Base-by-base conservation (phyloP, 2,888 invertebrate species). In the Phaonia tiefii region DNA sequence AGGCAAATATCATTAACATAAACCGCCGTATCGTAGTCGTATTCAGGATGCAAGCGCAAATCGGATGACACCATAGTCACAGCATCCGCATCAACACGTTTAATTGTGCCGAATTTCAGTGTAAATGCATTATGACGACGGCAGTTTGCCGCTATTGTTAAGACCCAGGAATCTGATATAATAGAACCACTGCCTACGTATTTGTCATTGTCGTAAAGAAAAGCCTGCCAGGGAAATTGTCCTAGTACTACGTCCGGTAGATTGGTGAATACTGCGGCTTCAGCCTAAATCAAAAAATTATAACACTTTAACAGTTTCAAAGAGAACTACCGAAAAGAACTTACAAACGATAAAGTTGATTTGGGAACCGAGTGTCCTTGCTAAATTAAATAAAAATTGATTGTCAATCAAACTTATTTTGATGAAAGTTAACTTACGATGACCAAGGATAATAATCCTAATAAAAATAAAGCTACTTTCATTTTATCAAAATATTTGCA, bases 201-300 rank as follows among this genome's bases (percentile, higher is more conserved):
- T 39, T 82, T 76, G 37, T 84, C 84, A 74, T 87, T 85, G 4
- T 85, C 84, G 65, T 89, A 89, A 0, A 90, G 67, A 74, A 90
- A 85, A 11, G 88, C 90, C 77, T 90, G 89, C 89, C 89, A 90
- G 2, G 90, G 90, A 54, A 90, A 87, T 75, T 88, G 89, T 0
- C 87, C 89, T 0, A 5, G 0, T 0, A 66, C 20, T 0, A 89
- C 90, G 3, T 83, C 71, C n/a, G n/a, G n/a, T n/a, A n/a, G n/a
- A n/a, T n/a, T n/a, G n/a, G n/a, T n/a, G n/a, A n/a, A n/a, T n/a
- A n/a, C n/a, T n/a, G n/a, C n/a, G n/a, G n/a, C n/a, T n/a, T n/a
- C n/a, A n/a, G n/a, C n/a, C n/a, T n/a, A n/a, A n/a, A n/a, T n/a
- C n/a, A n/a, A n/a, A n/a, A n/a, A n/a, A n/a, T n/a, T n/a, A n/a